Evolutionary conservation across 2,113 vertebrate genomes (phyloP).

Genomic region (Indicator indicator): DNA sequence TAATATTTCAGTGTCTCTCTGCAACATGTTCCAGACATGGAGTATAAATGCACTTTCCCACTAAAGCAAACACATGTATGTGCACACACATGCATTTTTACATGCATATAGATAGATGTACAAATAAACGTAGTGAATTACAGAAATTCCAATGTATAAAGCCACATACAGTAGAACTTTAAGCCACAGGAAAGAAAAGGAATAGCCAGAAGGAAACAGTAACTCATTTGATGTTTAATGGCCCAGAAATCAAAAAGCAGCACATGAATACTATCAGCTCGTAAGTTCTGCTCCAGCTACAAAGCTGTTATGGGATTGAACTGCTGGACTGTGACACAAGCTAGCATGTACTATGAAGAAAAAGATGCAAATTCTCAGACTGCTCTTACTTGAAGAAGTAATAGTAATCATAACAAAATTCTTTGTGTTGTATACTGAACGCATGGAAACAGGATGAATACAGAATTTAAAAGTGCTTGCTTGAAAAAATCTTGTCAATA

Average conservation of each 20-base stretch:
- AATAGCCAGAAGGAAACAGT: background rate
- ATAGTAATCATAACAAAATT: background rate
- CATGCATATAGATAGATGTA: rapidly evolving
- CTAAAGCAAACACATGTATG: background rate
- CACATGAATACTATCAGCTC: background rate
- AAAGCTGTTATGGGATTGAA: background rate
- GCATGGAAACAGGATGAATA: background rate
- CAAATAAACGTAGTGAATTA: background rate
- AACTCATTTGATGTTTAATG: background rate
- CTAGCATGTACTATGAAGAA: background rate
- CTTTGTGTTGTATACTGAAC: background rate
- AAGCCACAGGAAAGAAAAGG: background rate
- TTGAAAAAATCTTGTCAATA: background rate
- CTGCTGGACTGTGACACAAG: background rate
- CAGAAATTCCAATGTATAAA: background rate
- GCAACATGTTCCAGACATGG: background rate
- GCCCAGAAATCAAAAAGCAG: background rate
- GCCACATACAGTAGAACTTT: background rate
- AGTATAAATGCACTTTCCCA: background rate
- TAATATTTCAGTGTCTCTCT: background rate
- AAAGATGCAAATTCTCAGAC: background rate
- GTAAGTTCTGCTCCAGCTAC: background rate
- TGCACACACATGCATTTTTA: background rate
- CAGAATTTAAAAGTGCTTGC: background rate
- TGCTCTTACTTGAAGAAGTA: background rate